A percentile compares a stretch with the other conserved stretches of the same genome.
Evolutionary conservation across 2,888 invertebrate species (phyloP).

Genomic region (Syrphus vitripennis): DNA sequence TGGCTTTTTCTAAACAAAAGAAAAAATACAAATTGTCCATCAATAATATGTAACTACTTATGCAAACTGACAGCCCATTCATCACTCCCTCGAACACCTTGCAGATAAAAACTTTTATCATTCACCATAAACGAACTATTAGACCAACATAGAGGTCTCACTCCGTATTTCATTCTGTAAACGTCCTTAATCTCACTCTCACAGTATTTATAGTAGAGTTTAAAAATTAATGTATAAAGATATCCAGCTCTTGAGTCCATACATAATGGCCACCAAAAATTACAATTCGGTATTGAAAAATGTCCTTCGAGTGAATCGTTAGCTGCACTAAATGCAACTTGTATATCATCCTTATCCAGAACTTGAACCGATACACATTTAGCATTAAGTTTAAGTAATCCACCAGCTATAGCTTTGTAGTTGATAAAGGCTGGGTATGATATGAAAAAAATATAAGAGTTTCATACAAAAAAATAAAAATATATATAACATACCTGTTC

Average conservation of each 20-base stretch:
- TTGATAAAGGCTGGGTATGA: background rate
- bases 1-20: slow-evolving; percentile 11
- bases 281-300: slow-evolving; percentile 29
- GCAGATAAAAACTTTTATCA: slow-evolving; percentile 24
- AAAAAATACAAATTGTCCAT: no score
- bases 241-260: slow-evolving; percentile 25
- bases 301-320: slow-evolving; percentile 10
- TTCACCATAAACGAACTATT: slow-evolving; percentile 29
- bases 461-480: background rate
- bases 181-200: slow-evolving; percentile 37
- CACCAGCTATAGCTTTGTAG: slow-evolving; percentile 25
- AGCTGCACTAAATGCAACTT: background rate
- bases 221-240: slow-evolving; percentile 41
- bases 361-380: slow-evolving; percentile 36
- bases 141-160: slow-evolving; percentile 39
- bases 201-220: slow-evolving; percentile 35
- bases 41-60: no score
- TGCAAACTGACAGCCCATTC: slow-evolving; percentile 22
- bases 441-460: background rate
- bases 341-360: background rate
- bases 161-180: slow-evolving; percentile 40
- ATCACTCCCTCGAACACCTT: slow-evolving; percentile 16
- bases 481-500: slow-evolving; percentile 17
- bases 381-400: slow-evolving; percentile 5
- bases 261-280: slow-evolving; percentile 43